Evolutionary conservation across 2,888 invertebrate genomes (phyloP), one percentile per base, ranked within the genome.

Genomic region (Tachina grossa): DNA sequence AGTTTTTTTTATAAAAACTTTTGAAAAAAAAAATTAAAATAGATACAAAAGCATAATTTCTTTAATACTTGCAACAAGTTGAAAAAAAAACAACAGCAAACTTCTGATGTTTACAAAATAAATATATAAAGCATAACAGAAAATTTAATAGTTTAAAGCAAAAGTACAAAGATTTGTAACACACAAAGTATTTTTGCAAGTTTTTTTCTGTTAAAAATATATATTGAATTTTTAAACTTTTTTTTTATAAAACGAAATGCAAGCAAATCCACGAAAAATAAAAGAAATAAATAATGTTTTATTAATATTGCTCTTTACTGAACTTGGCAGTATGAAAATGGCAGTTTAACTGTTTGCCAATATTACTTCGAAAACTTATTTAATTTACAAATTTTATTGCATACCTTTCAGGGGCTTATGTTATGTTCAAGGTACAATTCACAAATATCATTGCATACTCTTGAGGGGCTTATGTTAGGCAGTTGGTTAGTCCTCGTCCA

Each of bases 301-400:
- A 43, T 43, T 22, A 45, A 55, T 16, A 16, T 53, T 65, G 13
- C 16, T 55, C 14, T 53, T 63, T 45, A 19, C 3, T 53, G 77
- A 68, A 77, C 77, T 77, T 77, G 68, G 68, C 77, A 68, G 68
- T 77, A 59, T 41, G 22, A 51, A 68, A 47, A 57, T 13, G 19
- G 9, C 49, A 43, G n/a, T 9, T 8, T 19, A 53, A 47, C n/a
- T 66, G 51, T 13, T 63, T n/a, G 39, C 16, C 45, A 55, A 55
- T 66, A 47, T 31, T 31, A 3, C 9, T n/a, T 14, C 1, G 1
- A 22, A 22, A 22, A 22, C 22, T 22, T 22, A 22, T 22, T 22
- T 22, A 22, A 22, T 22, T 22, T 2, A 22, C 10, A 76, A 76
- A 55, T 16, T 22, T 9, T 47, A 47, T 66, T 55, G 76, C 55